Evolutionary conservation across 2,888 invertebrate species (phyloP), one percentile per base, ranked within the genome.

Genomic region (Rhyacophila evoluta): DNA sequence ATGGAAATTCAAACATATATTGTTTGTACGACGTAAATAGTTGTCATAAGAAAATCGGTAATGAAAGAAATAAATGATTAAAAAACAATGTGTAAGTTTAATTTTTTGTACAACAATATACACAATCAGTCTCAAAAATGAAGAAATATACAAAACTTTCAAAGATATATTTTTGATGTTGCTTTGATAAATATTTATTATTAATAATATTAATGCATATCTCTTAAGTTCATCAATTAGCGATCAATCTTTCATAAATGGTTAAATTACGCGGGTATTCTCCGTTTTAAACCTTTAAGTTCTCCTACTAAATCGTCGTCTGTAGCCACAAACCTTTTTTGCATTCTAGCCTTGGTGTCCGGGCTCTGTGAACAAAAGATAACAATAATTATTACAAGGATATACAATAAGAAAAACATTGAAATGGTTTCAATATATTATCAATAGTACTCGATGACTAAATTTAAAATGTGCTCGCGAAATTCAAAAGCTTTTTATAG

Each of bases 271-370:
- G 92, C 91, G 72, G 89, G 86, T 82, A 89, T 89, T 84, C 88
- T 88, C 85, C 92, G 92, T 86, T 93, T 93, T 75, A 93, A 88
- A 75, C 92, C 91, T 83, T 92, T 90, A 74, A 93, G 89, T 86
- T 93, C 92, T 67, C 90, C 87, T 2, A 92, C 92, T 75, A 93
- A 87, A 83, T 91, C 92, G 76, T 92, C 91, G 85, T 93, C 93
- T 81, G 89, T 90, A 0, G 92, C 89, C 70, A 93, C 90, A 85
- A 92, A 93, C 78, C 93, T 89, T 84, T 93, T 93, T 83, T 92
- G 90, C 85, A 92, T 91, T 83, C 90, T 88, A 82, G 87, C 67
- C 33, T 79, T 79, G 36, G 87, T 87, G 68, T 84, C 82, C 33
- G 86, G 80, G 80, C 87, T 86, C 89, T 89, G 87, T 83, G 83